A percentile compares a stretch with the other conserved stretches of the same genome.
Evolutionary conservation across 2,113 vertebrate genomes (phyloP).

Genomic region (Ahaetulla prasina): DNA sequence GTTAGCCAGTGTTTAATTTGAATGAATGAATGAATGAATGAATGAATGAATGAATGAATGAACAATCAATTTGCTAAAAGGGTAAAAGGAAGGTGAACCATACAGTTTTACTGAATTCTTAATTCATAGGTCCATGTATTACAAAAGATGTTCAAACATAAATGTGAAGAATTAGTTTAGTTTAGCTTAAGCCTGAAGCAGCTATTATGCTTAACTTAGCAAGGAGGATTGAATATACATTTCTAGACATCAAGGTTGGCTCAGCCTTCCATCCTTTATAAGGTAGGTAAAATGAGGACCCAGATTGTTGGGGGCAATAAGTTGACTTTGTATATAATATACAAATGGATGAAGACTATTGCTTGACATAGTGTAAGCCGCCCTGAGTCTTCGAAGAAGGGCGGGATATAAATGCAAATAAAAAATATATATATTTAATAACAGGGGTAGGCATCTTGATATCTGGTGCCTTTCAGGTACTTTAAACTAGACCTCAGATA

Average conservation of each 20-base stretch:
- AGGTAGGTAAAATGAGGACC: too few relatives aligned
- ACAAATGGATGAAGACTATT: too few relatives aligned
- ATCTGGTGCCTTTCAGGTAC: not conserved
- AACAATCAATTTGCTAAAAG: not conserved
- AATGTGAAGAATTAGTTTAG: not conserved
- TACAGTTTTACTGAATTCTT: not conserved
- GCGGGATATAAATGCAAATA: too few relatives aligned
- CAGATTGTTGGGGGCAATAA: too few relatives aligned
- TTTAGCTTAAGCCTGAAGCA: not conserved
- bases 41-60: not conserved
- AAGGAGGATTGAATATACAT: not conserved
- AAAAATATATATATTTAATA: not conserved
- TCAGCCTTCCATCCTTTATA: too few relatives aligned
- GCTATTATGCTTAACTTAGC: not conserved
- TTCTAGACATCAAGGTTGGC: too few relatives aligned
- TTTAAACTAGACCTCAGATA: not conserved
- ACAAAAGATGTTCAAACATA: not conserved
- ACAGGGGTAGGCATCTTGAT: not conserved
- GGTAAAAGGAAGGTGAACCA: not conserved
- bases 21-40: not conserved
- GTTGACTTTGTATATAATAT: too few relatives aligned
- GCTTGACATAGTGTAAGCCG: too few relatives aligned
- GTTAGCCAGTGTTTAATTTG: not conserved
- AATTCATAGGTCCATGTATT: not conserved
- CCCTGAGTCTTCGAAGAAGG: too few relatives aligned